Evolutionary conservation across 2,113 vertebrate genomes (phyloP).

Genomic region (Atlantisia rogersi): DNA sequence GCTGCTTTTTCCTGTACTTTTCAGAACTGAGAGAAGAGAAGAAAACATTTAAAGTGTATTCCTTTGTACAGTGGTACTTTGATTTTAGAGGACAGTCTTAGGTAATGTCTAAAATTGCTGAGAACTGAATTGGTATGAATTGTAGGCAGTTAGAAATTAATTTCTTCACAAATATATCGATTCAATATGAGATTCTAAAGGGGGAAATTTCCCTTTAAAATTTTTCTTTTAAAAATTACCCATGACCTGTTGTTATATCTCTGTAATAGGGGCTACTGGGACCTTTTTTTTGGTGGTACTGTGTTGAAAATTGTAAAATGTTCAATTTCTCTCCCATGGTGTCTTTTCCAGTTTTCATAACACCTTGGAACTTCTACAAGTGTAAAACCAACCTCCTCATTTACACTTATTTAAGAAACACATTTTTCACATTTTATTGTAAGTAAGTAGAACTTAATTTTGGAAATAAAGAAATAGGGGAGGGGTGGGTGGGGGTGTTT

Average conservation of each 20-base stretch:
- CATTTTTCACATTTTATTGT: not conserved
- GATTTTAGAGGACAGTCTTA: not conserved
- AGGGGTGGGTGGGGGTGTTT: too few relatives aligned
- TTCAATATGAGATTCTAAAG: not conserved
- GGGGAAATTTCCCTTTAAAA: not conserved
- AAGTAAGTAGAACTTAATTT: not conserved
- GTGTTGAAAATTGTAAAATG: not conserved
- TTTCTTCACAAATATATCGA: not conserved
- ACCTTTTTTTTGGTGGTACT: not conserved
- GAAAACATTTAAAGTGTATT: not conserved
- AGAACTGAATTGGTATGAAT: not conserved
- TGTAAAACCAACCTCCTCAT: not conserved
- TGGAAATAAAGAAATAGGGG: not conserved
- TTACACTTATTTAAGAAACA: not conserved
- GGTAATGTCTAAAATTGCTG: not conserved
- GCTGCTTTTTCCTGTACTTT: not conserved
- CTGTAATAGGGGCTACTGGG: not conserved
- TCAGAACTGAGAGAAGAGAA: not conserved
- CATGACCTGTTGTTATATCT: not conserved
- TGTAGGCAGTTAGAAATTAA: not conserved
- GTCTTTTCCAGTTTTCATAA: not conserved
- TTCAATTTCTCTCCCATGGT: not conserved
- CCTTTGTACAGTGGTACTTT: not conserved
- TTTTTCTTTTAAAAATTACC: not conserved
- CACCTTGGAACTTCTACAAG: not conserved